These are phyloP conservation scores for Campylomormyrus tamandua DNA, from an alignment of 2,113 vertebrate genomes.

Conservation along the genomic window DNA sequence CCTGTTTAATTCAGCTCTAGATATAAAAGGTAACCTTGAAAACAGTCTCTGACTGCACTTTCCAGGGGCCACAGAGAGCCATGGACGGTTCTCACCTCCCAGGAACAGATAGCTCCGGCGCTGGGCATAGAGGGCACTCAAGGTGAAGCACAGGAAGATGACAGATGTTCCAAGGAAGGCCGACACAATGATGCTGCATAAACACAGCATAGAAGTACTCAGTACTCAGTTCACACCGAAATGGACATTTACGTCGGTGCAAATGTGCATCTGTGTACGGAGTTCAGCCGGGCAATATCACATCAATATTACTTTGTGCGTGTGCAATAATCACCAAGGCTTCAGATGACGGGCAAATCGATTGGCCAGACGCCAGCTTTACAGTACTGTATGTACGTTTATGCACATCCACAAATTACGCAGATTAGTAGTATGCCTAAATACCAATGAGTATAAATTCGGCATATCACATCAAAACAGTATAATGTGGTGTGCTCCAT, in stretches of 20 bases:
- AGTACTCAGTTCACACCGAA: not conserved
- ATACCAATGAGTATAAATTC: too few species aligned
- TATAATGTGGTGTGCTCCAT: too few species aligned
- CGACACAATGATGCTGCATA: conserved; percentile 78
- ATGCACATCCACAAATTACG: too few species aligned
- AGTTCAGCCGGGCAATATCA: too few species aligned
- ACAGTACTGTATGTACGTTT: too few species aligned
- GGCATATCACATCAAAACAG: too few species aligned
- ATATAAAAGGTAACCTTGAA: not conserved
- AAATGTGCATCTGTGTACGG: not conserved
- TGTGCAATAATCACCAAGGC: too few species aligned
- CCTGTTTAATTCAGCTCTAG: not conserved
- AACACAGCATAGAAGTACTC: conserved; percentile 4
- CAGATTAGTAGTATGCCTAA: too few species aligned
- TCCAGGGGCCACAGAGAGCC: not conserved
- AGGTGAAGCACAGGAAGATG: conserved; percentile 84
- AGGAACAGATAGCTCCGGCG: conserved; percentile 89
- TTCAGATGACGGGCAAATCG: too few species aligned
- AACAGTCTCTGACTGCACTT: not conserved
- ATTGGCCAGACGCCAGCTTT: too few species aligned
- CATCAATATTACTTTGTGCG: too few species aligned
- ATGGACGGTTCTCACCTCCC: conserved; percentile 64
- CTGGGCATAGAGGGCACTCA: conserved; percentile 84
- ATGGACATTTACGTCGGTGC: not conserved
- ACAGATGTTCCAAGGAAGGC: conserved; percentile 85